These are phyloP conservation scores for Nettapus auritus DNA, from an alignment of 2,113 vertebrate species.

Conservation along the genomic window DNA sequence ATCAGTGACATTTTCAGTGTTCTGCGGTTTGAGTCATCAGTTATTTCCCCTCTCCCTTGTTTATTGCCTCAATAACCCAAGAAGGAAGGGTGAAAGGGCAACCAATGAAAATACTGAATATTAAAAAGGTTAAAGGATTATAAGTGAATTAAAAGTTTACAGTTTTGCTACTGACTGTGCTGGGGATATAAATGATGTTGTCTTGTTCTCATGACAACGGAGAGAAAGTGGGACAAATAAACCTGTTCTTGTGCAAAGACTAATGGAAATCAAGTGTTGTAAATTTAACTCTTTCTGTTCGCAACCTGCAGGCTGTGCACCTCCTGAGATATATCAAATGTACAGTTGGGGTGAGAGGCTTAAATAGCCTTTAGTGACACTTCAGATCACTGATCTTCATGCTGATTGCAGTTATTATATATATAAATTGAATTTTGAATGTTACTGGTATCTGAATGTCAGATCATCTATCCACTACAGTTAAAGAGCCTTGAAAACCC, in stretches of 20 bases:
- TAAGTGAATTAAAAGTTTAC: slow-evolving; percentile 3
- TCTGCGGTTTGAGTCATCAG: background rate
- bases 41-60: background rate
- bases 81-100: slow-evolving; percentile 34
- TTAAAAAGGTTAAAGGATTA: slow-evolving; percentile 41
- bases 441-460: background rate
- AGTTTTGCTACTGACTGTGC: background rate
- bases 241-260: background rate
- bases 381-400: background rate
- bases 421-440: background rate
- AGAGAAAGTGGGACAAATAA: background rate
- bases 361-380: background rate
- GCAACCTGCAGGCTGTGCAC: background rate
- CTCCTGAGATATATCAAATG: background rate
- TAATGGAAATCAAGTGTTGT: background rate
- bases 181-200: background rate
- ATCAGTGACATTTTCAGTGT: slow-evolving; percentile 19
- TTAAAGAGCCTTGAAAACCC: background rate
- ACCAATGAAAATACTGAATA: slow-evolving; percentile 26
- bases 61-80: background rate
- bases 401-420: background rate
- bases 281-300: background rate
- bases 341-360: background rate
- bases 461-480: background rate
- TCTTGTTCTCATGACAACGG: background rate